Base-by-base conservation (phyloP, 2,797 vertebrate species). In the Naso thynnoides region DNA sequence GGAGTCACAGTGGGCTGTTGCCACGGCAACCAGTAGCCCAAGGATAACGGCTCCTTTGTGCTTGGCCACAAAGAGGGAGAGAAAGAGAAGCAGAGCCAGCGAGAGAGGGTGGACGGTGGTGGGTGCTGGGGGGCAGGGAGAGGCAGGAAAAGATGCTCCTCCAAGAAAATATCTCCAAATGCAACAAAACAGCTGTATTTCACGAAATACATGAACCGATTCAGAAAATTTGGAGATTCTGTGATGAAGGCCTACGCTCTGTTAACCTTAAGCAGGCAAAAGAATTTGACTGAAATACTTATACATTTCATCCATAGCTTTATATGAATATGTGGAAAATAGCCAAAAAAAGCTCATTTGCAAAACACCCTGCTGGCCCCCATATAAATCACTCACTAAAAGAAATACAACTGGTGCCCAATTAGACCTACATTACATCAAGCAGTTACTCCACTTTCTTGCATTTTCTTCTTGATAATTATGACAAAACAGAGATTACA, bases 11-110 rank as follows among this genome's bases (percentile, higher is more conserved):
- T 79, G 83, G 87, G 73, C 79, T 33, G 61, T 89, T 54, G 47
- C 82, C 79, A 73, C 89, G 88, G 82, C 79, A 82, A 93, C 92
- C 81, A 75, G 78, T 78, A 87, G 88, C 87, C 90, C 83, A 89
- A 87, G 89, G 88, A 94, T 91, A 94, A 94, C 90, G 41, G 79
- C 75, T 81, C 82, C 86, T 93, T 94, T 94, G 92, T 94, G 83
- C 79, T 89, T 76, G 59, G 31, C 78, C 86, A 92, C 89, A 92
- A 89, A 91, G 80, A 84, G 71, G 54, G 78, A 87, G 84, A 88
- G 81, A 83, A 72, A 80, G 73, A 79, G 76, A 89, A 66, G 79
- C 75, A 59, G 76, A 74, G 76, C 69, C 31, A 70, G 27, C 65
- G 62, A 57, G 73, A 55, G 65, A 55, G 56, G 52, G 23, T 62